These are phyloP conservation scores for Antheraea pernyi DNA, from an alignment of 1,140 invertebrate genomes.

Conservation along the genomic window DNA sequence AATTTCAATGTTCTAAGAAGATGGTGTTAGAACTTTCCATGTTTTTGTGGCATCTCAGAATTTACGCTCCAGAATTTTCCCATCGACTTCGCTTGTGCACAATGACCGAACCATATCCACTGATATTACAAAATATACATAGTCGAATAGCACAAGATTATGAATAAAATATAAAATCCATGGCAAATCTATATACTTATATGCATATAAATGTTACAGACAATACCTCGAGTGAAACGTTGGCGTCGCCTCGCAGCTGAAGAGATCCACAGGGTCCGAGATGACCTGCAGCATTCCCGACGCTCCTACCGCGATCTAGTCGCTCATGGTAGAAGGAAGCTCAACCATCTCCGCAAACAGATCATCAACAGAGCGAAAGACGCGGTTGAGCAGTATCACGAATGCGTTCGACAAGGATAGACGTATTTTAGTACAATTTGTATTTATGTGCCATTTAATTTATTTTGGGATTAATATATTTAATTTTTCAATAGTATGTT, in stretches of 20 bases:
- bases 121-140: no score
- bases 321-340: conserved; percentile 42
- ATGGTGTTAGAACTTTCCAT: no score
- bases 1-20: no score
- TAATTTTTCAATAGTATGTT: no score
- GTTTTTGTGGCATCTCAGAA: no score
- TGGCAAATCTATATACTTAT: no score
- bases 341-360: conserved; percentile 43
- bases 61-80: no score
- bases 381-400: conserved; percentile 25
- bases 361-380: conserved; percentile 26
- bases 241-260: conserved; percentile 51
- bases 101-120: no score
- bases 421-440: background rate
- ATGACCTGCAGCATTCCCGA: conserved; percentile 57
- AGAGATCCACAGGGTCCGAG: conserved; percentile 55
- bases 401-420: conserved; percentile 19
- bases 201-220: conserved; percentile 34
- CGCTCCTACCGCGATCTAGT: conserved; percentile 55
- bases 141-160: no score
- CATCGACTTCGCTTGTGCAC: no score
- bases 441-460: background rate
- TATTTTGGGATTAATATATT: background rate
- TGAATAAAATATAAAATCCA: no score
- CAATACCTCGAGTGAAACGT: conserved; percentile 43